Evolutionary conservation across 2,888 invertebrate genomes (phyloP), one percentile per base, ranked within the genome.

Genomic region (Cryptocephalus moraei): DNA sequence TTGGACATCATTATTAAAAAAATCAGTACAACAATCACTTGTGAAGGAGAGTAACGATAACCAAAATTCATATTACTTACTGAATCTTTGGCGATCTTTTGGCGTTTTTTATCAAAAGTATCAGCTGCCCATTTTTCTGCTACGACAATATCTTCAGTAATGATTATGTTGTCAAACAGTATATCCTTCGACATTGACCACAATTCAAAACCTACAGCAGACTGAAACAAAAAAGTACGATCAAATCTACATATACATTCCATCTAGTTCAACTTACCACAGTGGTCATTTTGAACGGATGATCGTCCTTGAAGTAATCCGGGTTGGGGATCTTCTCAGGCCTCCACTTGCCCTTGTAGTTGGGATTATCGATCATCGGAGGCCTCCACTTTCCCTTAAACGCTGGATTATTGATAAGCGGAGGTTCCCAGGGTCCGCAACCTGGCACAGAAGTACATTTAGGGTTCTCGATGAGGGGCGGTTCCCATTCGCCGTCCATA

Each of bases 401-500:
- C 45, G 79, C 77, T 0, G 95, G 93, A 76, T 97, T 97, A 59
- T 86, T 79, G 41, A 94, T 80, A 60, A 82, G 73, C 12, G 92
- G 91, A 12, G 88, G 78, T 54, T 80, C 80, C 92, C 97, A 99
- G 9, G 75, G 73, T 0, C 99, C 99, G 73, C 99, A 99, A 10
- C 99, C 97, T 1, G 62, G 58, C 9, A 72, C 75, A 41, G 74
- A 72, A 55, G 76, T 77, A 65, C 96, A 97, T 4, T 75, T 75
- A 0, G 95, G 92, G 75, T 99, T 99, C 61, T 86, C 85, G 32
- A 96, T 81, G 46, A 91, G 75, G 0, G 96, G 92, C 4, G 97
- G 84, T 70, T 97, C 97, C 97, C 97, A 99, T 65, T 89, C 88
- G 1, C 99, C 99, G 72, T 99, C 99, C 86, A 97, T 97, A 56